phyloP scores from a whole-genome alignment of 2,888 invertebrate genomes.

The Scaptomyza cyrtandrae region DNA sequence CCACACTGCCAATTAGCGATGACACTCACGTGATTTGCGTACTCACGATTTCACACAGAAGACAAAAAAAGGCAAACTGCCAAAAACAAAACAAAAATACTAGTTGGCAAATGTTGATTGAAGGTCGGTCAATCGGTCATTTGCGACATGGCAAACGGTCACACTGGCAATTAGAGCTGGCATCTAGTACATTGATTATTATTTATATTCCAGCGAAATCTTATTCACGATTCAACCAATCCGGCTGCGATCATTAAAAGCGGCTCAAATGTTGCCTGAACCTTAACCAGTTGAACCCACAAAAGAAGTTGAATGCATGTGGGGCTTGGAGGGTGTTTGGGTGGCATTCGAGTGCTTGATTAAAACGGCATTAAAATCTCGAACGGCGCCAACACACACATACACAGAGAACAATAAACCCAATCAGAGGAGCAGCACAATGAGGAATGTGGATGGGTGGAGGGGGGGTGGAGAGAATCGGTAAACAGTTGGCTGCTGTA shows the following conservation, averaged over 20 bases:
- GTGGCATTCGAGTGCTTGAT: background rate
- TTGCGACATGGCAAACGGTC: no score
- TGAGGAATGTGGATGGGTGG: background rate
- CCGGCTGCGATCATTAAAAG: background rate
- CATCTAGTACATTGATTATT: no score
- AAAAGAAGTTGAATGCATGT: background rate
- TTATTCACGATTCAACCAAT: no score
- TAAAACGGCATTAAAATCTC: constrained; percentile 17
- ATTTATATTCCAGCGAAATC: no score
- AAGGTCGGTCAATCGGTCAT: no score
- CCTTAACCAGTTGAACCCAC: constrained; percentile 10
- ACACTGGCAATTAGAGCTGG: no score
- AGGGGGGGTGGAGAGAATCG: background rate
- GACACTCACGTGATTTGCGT: background rate
- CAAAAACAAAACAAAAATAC: no score
- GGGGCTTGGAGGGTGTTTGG: background rate
- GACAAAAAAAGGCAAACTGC: no score
- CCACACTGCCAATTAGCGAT: constrained; percentile 46
- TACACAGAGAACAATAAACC: constrained; percentile 1
- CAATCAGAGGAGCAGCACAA: background rate
- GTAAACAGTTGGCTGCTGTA: background rate
- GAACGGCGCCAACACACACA: constrained; percentile 19
- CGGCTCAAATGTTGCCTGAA: constrained; percentile 1
- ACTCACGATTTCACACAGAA: background rate
- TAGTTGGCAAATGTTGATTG: no score